These are phyloP conservation scores for Mimas tiliae DNA, from an alignment of 2,888 invertebrate species.

Conservation along the genomic window DNA sequence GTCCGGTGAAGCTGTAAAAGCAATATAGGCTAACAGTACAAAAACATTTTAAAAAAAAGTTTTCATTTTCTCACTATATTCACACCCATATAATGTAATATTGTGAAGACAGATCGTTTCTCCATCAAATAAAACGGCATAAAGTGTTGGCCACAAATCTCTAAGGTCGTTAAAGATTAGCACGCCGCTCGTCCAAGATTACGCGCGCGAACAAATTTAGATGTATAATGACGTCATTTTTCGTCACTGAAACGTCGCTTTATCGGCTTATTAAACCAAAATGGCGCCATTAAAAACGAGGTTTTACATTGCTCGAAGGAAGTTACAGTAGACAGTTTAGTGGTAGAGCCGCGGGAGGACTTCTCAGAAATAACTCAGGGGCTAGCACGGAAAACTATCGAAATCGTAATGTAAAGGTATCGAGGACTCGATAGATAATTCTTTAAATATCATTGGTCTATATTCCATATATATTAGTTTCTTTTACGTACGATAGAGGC, in stretches of 20 bases:
- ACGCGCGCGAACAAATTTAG: slow-evolving; percentile 55
- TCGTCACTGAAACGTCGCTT: slow-evolving; percentile 61
- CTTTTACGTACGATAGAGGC: too few species aligned
- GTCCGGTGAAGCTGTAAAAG: too few species aligned
- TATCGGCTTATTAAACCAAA: slow-evolving; percentile 68
- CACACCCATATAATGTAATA: too few species aligned
- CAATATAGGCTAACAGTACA: too few species aligned
- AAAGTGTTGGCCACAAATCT: slow-evolving; percentile 27
- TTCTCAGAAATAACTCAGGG: too few species aligned
- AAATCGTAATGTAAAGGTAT: too few species aligned
- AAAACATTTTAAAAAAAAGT: too few species aligned
- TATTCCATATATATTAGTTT: too few species aligned
- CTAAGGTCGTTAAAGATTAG: slow-evolving; percentile 42
- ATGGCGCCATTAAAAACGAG: slow-evolving; percentile 59
- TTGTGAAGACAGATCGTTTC: slow-evolving; percentile 1
- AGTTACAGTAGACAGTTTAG: neutral
- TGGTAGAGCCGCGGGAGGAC: neutral
- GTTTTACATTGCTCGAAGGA: neutral
- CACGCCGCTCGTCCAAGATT: slow-evolving; percentile 44
- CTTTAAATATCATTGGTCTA: too few species aligned
- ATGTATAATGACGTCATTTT: slow-evolving; percentile 70
- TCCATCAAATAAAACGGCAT: slow-evolving; percentile 32
- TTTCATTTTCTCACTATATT: too few species aligned
- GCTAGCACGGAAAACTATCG: too few species aligned
- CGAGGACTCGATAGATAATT: too few species aligned